Conservation (phyloP, 2,113 vertebrate species). For the Gnathonemus longibarbis region DNA sequence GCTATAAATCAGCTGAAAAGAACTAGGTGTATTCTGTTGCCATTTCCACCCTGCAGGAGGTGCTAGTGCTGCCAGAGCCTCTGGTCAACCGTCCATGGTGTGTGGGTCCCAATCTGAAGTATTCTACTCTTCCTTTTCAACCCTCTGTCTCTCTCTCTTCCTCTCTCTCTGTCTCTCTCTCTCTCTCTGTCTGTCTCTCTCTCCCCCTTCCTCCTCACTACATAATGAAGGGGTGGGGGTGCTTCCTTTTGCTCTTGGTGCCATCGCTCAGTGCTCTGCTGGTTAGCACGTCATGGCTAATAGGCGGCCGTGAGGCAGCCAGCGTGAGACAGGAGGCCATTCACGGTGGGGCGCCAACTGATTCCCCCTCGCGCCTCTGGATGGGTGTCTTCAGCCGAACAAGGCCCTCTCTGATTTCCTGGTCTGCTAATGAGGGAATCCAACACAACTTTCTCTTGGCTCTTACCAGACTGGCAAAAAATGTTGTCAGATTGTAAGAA, state of each 20-base stretch:
- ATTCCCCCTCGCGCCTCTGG: neutral
- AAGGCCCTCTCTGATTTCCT: neutral
- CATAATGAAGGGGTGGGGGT: neutral
- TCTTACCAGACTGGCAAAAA: neutral
- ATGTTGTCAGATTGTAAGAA: neutral
- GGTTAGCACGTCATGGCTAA: neutral
- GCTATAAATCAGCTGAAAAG: neutral
- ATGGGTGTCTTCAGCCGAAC: neutral
- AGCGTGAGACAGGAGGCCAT: neutral
- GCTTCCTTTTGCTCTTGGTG: neutral
- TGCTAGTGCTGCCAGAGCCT: neutral
- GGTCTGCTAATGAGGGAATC: neutral
- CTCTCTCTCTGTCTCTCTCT: neutral
- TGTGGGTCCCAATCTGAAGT: neutral
- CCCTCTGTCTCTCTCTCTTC: neutral
- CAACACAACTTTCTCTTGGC: neutral
- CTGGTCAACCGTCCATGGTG: neutral
- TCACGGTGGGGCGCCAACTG: neutral
- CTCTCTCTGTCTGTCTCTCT: conserved; percentile 11
- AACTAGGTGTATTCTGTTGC: neutral
- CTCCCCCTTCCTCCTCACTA: neutral
- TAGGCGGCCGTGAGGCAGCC: neutral
- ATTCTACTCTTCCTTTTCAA: neutral
- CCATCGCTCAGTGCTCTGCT: neutral
- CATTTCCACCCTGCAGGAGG: neutral